phyloP scores from a whole-genome alignment of 2,888 invertebrate species.

The Spodoptera exigua region DNA sequence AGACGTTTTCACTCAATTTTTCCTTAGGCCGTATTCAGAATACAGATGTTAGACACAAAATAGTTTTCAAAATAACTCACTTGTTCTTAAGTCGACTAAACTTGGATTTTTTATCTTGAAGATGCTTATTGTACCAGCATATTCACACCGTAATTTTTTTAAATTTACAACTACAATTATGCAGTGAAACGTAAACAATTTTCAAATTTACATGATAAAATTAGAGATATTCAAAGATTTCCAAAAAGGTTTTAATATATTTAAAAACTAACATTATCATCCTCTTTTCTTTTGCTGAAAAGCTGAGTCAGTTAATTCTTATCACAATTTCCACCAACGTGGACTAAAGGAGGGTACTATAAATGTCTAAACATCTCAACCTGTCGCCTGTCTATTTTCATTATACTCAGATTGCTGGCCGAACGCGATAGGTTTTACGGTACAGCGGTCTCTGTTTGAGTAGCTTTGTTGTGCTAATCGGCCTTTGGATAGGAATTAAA shows the following conservation, averaged over 20 bases:
- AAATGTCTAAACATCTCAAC: conserved; percentile 43
- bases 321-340: background rate
- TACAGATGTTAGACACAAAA: background rate
- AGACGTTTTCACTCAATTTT: conserved; percentile 22
- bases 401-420: conserved; percentile 34
- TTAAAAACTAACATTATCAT: no score
- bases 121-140: no score
- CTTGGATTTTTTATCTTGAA: no score
- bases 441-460: conserved; percentile 21
- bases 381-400: conserved; percentile 55
- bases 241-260: no score
- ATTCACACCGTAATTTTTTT: no score
- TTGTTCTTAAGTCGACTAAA: no score
- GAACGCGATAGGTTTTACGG: conserved; percentile 33
- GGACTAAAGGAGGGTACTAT: background rate
- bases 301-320: no score
- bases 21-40: conserved; percentile 11
- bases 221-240: no score
- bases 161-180: no score
- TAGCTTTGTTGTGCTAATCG: conserved; percentile 41
- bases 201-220: no score
- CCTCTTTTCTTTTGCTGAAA: no score
- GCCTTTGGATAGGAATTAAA: conserved; percentile 23
- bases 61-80: background rate
- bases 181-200: no score